A percentile compares a stretch with the other conserved stretches of the same genome.
These are phyloP conservation scores for Melanotaenia nigrans DNA, from an alignment of 2,797 vertebrate species.

Conservation along the genomic window DNA sequence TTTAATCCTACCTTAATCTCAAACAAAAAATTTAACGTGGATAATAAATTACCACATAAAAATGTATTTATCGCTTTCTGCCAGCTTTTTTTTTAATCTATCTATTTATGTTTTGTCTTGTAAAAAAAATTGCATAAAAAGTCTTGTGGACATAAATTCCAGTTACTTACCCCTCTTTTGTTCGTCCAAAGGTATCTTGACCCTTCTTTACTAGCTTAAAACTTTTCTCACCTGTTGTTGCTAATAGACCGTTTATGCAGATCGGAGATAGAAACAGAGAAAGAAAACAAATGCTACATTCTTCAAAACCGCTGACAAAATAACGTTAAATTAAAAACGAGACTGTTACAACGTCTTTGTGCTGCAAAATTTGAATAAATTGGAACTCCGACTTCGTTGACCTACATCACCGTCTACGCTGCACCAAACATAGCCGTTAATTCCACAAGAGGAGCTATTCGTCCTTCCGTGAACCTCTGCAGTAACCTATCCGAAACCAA, in stretches of 20 bases:
- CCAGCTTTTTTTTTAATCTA: too few relatives aligned
- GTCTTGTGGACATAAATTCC: not conserved
- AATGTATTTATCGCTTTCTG: not conserved
- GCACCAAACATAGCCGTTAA: not conserved
- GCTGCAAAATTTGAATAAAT: not conserved
- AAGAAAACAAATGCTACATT: not conserved
- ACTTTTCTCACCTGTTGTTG: not conserved
- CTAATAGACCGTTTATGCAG: not conserved
- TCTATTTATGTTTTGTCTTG: too few relatives aligned
- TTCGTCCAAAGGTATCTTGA: not conserved
- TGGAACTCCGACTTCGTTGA: not conserved
- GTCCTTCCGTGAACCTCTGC: not conserved
- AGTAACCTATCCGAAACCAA: not conserved
- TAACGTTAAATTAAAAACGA: not conserved
- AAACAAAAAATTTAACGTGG: too few relatives aligned
- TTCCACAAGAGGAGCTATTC: not conserved
- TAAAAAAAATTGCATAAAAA: fast-evolving
- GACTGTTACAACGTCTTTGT: not conserved
- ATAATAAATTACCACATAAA: too few relatives aligned
- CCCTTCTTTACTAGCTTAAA: not conserved
- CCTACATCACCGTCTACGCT: not conserved
- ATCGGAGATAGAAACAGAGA: not conserved
- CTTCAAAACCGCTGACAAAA: not conserved
- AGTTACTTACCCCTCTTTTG: not conserved
- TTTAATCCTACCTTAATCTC: too few relatives aligned